phyloP scores from a whole-genome alignment of 1,140 invertebrate genomes.

The Acyrthosiphon pisum region DNA sequence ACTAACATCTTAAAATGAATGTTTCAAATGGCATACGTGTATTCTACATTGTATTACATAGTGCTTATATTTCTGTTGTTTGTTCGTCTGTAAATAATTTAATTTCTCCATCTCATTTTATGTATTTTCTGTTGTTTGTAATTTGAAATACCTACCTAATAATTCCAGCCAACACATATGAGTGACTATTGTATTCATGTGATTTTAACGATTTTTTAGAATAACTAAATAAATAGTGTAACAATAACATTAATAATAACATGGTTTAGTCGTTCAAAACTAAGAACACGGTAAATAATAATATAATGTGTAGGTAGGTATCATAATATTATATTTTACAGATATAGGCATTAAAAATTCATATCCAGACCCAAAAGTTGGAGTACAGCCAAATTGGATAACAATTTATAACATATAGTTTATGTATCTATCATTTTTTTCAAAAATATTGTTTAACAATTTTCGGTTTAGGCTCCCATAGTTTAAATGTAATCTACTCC shows the following conservation, averaged over 20 bases:
- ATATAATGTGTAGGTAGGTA: background rate
- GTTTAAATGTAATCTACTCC: background rate
- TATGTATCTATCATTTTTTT: background rate
- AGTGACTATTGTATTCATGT: background rate
- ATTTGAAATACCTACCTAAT: background rate
- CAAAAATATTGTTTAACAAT: background rate
- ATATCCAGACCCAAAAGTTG: background rate
- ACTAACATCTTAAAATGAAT: background rate
- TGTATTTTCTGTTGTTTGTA: background rate
- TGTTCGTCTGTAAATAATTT: background rate
- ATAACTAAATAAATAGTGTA: background rate
- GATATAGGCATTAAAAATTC: background rate
- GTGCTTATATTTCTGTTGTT: background rate
- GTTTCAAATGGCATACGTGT: background rate
- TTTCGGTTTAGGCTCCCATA: background rate
- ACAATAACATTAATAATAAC: too few relatives aligned
- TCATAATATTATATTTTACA: background rate
- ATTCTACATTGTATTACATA: background rate
- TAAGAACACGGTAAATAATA: background rate
- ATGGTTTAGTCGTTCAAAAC: background rate
- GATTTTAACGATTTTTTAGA: background rate
- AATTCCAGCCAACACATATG: background rate
- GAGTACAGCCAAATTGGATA: background rate
- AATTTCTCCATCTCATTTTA: background rate
- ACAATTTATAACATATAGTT: background rate